Evolutionary conservation across 1,140 invertebrate species (phyloP), one percentile per base, ranked within the genome.

Genomic region (Drosophila azteca): DNA sequence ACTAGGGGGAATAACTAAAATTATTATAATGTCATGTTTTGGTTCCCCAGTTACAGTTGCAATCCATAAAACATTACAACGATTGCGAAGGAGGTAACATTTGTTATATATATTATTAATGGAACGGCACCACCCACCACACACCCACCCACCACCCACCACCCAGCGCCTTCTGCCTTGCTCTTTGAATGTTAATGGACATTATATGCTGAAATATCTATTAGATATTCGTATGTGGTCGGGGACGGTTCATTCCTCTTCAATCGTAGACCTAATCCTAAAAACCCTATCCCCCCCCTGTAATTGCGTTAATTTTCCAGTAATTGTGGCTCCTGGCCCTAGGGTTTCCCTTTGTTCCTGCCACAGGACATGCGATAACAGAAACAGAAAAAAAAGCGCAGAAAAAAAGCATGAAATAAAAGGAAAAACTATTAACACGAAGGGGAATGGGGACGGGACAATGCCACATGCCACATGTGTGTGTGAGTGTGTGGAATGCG

Each of bases 251-350:
- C 35, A 13, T 39, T 13, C 35, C 45, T 20, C 9, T 39, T 2
- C 7, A 39, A 22, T 53, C 7, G 7, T 13, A 13, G 35, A 11
- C 9, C 31, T 35, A 35, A 35, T 35, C 9, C 31, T 20, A 4
- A 1, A 11, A 35, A 4, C 31, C 31, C 31, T 35, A 9, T 9
- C 2, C 8, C 31, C 31, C 29, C 29, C 3, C 35, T 13, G 35
- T 87, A 85, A 85, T 87, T 85, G 82, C 83, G 82, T 85, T 85
- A 85, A 85, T 85, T 87, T 82, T 68, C 66, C 70, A 67, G 78
- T 82, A 85, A 85, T 85, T 85, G 82, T 78, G 68, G 69, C 61
- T 57, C 54, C 46, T 59, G 53, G 48, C 63, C 64, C 58, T 69
- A 57, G 41, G 60, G 35, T 13, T 44, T 52, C 43, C 41, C 60